phyloP scores from a whole-genome alignment of 2,113 vertebrate species.

The Etheostoma cragini region DNA sequence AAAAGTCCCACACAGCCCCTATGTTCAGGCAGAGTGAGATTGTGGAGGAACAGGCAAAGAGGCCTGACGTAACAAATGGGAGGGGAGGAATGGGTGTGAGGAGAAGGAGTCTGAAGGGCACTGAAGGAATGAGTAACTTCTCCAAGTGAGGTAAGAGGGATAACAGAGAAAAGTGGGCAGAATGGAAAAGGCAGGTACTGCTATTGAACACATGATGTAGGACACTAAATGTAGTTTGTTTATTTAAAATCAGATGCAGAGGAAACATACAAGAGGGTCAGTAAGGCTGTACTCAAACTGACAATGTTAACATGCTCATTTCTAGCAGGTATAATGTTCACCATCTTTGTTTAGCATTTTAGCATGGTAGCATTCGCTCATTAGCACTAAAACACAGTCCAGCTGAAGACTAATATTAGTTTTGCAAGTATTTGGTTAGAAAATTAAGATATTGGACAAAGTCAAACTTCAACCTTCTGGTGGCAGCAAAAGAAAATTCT shows the following conservation, averaged over 20 bases:
- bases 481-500: neutral
- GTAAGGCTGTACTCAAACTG: too few species aligned
- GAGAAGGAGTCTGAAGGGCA: constrained; percentile 42
- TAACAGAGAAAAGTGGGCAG: neutral
- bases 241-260: neutral
- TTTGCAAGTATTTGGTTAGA: neutral
- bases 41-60: constrained; percentile 20
- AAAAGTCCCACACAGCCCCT: neutral
- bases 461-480: neutral
- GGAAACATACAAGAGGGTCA: neutral
- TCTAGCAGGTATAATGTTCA: too few species aligned
- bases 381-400: neutral
- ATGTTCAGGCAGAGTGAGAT: constrained; percentile 14
- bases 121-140: constrained; percentile 50
- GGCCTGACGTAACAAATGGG: constrained; percentile 28
- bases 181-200: neutral
- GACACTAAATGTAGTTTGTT: neutral
- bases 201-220: neutral
- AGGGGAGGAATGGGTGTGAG: constrained; percentile 32
- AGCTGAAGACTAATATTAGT: neutral
- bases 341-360: neutral
- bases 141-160: constrained; percentile 24
- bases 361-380: neutral
- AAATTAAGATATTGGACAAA: neutral
- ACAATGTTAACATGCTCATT: too few species aligned